phyloP scores from a whole-genome alignment of 30 jellyfish, hydroid and myxozoan species.

The Aurelia coerulea region DNA sequence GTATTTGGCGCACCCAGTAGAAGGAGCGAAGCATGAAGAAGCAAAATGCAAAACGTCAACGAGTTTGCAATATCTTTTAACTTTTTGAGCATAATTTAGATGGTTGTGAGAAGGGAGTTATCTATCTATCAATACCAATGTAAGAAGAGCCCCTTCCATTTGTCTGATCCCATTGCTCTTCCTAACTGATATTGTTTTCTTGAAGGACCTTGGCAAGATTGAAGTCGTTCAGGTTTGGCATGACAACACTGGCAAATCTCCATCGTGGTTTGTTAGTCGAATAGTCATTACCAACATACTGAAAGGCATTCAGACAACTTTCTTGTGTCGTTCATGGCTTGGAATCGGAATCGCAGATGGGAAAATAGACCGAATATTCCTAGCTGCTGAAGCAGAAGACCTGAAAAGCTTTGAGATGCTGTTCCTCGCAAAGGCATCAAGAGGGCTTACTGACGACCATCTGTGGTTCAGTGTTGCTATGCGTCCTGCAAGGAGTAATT shows the following conservation, averaged over 20 bases:
- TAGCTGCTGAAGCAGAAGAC: constrained; percentile 66
- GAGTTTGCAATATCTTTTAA: too few species aligned
- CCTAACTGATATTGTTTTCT: background rate
- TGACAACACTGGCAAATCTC: constrained; percentile 68
- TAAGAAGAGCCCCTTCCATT: too few species aligned
- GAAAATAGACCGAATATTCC: constrained; percentile 32
- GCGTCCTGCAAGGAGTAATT: constrained; percentile 77
- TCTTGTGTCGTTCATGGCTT: constrained; percentile 75
- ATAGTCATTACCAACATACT: constrained; percentile 43
- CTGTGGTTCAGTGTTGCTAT: constrained; percentile 82
- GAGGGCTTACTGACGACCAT: constrained; percentile 83
- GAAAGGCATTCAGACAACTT: constrained; percentile 33
- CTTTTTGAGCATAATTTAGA: too few species aligned
- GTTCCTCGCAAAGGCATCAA: constrained; percentile 73
- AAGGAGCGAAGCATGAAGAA: too few species aligned
- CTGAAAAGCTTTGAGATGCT: constrained; percentile 53
- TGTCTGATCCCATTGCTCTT: too few species aligned
- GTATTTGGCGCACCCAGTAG: too few species aligned
- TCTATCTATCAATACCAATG: too few species aligned
- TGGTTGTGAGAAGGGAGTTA: too few species aligned
- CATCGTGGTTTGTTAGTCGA: constrained; percentile 90
- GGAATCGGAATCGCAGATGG: constrained; percentile 59
- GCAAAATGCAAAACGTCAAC: too few species aligned
- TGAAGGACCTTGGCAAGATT: constrained; percentile 72
- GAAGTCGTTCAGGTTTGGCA: constrained; percentile 68